A percentile compares a stretch with the other conserved stretches of the same genome.
Evolutionary conservation across 2,113 vertebrate species (phyloP).

Genomic region (Uria aalge): DNA sequence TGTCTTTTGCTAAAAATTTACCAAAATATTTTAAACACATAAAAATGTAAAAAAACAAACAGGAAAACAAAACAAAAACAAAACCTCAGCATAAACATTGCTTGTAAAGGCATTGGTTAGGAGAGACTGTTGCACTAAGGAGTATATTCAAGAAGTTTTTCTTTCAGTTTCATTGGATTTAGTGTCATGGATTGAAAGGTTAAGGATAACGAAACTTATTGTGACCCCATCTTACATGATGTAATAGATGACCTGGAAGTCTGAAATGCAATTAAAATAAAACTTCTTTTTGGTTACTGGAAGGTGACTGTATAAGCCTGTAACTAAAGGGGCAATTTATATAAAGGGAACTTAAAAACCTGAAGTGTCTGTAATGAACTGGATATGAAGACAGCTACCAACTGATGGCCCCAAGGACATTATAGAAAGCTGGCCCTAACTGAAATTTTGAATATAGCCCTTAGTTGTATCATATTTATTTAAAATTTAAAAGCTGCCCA

Average conservation of each 20-base stretch:
- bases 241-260: conserved; percentile 9
- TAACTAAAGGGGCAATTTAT: conserved; percentile 40
- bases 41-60: conserved; percentile 87
- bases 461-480: conserved; percentile 55
- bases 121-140: conserved; percentile 74
- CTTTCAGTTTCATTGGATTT: conserved; percentile 56
- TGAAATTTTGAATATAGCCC: conserved; percentile 80
- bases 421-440: conserved; percentile 48
- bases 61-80: conserved; percentile 80
- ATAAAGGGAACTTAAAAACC: conserved; percentile 21
- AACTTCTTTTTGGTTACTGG: conserved; percentile 45
- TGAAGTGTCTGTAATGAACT: background rate
- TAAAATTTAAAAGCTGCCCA: conserved; percentile 83
- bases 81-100: conserved; percentile 81
- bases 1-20: conserved; percentile 91
- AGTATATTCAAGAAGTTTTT: conserved; percentile 76
- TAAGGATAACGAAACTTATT: conserved; percentile 32
- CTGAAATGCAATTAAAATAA: conserved; percentile 49
- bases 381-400: background rate
- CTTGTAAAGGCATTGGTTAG: conserved; percentile 84
- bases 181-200: conserved; percentile 35
- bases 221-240: background rate
- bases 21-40: conserved; percentile 93
- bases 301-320: background rate
- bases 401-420: background rate